phyloP scores from a whole-genome alignment of 2,113 vertebrate genomes.

The Galemys pyrenaicus region DNA sequence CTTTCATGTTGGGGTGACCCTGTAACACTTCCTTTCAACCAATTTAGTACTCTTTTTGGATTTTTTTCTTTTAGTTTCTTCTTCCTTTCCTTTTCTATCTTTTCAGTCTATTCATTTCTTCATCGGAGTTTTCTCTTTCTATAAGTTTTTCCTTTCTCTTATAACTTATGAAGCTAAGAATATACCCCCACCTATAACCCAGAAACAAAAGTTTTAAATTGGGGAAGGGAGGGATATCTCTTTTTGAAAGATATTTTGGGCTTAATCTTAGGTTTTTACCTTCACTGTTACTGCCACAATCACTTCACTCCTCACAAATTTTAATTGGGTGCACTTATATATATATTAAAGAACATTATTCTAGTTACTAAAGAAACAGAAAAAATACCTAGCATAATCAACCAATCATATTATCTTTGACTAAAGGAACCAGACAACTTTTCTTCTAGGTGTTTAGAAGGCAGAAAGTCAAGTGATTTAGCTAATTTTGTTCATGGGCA shows the following conservation, averaged over 20 bases:
- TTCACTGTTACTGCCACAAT: background rate
- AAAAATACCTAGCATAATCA: background rate
- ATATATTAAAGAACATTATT: background rate
- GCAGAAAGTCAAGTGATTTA: background rate
- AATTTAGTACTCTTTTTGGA: background rate
- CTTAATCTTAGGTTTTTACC: background rate
- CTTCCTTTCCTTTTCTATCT: background rate
- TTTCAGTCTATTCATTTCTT: background rate
- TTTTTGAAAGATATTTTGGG: background rate
- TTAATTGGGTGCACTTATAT: background rate
- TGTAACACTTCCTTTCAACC: background rate
- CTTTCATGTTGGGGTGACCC: no score
- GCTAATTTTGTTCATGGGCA: background rate
- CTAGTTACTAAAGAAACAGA: background rate
- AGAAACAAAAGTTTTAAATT: constrained; percentile 34
- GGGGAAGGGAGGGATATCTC: background rate
- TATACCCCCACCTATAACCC: background rate
- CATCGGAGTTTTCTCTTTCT: constrained; percentile 17
- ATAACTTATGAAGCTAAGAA: background rate
- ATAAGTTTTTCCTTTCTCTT: background rate
- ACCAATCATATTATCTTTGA: background rate
- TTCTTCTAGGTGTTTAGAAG: background rate
- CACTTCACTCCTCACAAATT: background rate
- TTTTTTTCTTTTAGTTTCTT: no score
- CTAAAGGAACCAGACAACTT: background rate